These are phyloP conservation scores for Crotophaga sulcirostris DNA, from an alignment of 2,113 vertebrate species.

Conservation along the genomic window DNA sequence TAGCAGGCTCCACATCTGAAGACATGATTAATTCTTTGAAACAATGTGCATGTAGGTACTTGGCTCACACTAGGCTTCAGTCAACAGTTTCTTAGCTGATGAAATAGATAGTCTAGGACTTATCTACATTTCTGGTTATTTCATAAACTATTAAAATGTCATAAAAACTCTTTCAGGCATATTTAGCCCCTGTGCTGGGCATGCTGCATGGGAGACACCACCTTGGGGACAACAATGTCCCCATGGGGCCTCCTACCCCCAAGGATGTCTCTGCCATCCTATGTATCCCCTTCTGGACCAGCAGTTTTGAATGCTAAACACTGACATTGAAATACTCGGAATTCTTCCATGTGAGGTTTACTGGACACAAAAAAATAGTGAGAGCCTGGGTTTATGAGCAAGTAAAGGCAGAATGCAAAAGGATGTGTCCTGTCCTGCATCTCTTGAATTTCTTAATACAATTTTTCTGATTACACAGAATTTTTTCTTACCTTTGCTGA, in stretches of 20 bases:
- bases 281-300: not conserved
- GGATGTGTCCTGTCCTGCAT: not conserved
- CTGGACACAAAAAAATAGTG: not conserved
- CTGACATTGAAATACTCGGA: not conserved
- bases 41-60: not conserved
- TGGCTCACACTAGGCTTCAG: not conserved
- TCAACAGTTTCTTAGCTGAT: slow-evolving; percentile 27
- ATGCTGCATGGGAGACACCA: not conserved
- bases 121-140: slow-evolving; percentile 1
- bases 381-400: not conserved
- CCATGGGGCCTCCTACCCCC: not conserved
- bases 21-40: slow-evolving; percentile 36
- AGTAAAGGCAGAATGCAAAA: not conserved
- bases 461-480: not conserved
- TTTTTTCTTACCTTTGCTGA: not conserved
- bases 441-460: not conserved
- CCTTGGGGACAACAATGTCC: not conserved
- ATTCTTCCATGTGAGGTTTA: not conserved
- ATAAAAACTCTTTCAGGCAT: not conserved
- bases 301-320: not conserved
- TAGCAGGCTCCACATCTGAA: slow-evolving; percentile 14
- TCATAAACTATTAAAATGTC: too few species aligned
- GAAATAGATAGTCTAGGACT: not conserved
- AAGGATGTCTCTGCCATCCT: not conserved
- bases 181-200: not conserved